Percentiles rank a stretch among this genome's conserved stretches.
These are phyloP conservation scores for Athetis lepigone DNA, from an alignment of 2,888 invertebrate genomes.

Conservation along the genomic window DNA sequence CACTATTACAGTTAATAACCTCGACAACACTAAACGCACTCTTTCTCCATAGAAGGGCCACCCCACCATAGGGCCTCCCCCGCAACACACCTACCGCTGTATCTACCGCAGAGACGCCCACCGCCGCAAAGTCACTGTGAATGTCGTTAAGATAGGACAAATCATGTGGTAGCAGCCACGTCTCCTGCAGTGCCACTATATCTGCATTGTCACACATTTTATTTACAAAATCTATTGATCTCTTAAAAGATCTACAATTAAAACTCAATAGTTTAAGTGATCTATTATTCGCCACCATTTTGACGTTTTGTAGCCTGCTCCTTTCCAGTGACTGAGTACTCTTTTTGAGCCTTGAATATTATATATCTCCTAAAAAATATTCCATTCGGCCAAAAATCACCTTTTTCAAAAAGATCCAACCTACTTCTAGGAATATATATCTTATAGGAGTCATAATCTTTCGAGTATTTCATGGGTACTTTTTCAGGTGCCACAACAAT, in stretches of 20 bases:
- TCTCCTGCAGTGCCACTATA: constrained; percentile 1
- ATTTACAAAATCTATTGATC: not conserved
- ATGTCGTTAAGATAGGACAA: not conserved
- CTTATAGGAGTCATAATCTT: not conserved
- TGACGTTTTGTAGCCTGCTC: not conserved
- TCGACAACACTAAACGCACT: too few relatives aligned
- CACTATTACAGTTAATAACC: constrained; percentile 1
- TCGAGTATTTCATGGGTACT: not conserved
- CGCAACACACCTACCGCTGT: not conserved
- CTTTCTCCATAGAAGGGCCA: constrained; percentile 14
- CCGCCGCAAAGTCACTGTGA: constrained; percentile 1
- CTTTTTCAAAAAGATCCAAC: not conserved
- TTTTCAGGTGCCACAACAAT: not conserved
- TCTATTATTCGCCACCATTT: not conserved
- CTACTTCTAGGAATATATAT: constrained; percentile 5
- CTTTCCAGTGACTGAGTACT: not conserved
- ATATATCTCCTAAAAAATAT: constrained; percentile 11
- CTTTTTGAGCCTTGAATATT: not conserved
- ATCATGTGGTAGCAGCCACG: constrained; percentile 4
- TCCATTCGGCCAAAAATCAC: constrained; percentile 5
- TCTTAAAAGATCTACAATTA: constrained; percentile 2
- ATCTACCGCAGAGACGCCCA: too few relatives aligned
- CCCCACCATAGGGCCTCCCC: constrained; percentile 5
- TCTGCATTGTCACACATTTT: constrained; percentile 1
- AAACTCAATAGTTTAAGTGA: constrained; percentile 1